Conservation (phyloP, 2,113 vertebrate species). For the Malurus cyaneus region DNA sequence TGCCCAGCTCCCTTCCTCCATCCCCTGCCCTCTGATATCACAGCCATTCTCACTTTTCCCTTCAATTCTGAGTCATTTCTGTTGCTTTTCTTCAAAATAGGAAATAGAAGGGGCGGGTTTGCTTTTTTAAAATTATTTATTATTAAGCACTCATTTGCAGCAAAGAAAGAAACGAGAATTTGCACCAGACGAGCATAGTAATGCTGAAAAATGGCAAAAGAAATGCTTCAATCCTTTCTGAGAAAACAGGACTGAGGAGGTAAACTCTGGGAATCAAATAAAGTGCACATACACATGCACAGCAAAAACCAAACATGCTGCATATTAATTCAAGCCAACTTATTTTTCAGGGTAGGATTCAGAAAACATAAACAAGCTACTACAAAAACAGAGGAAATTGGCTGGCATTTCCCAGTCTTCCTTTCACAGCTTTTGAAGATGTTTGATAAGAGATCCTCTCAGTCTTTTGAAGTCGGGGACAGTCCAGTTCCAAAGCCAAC, state of each 20-base stretch:
- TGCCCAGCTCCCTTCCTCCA: not conserved
- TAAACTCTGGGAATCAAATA: conserved; percentile 5
- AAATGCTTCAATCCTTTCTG: not conserved
- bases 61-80: not conserved
- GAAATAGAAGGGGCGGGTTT: not conserved
- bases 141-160: not conserved
- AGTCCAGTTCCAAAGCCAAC: not conserved
- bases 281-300: not conserved
- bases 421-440: conserved; percentile 57
- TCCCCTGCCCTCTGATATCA: not conserved
- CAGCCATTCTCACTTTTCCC: not conserved
- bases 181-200: not conserved
- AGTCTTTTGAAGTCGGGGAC: conserved; percentile 38
- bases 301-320: not conserved
- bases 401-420: conserved; percentile 51
- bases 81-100: not conserved
- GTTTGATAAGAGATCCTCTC: conserved; percentile 45
- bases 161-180: not conserved
- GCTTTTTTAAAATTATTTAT: not conserved
- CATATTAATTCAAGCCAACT: conserved; percentile 36
- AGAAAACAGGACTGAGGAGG: conserved; percentile 17
- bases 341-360: not conserved
- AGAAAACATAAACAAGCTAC: conserved; percentile 19
- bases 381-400: conserved; percentile 45
- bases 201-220: not conserved